Percentiles rank a stretch among this genome's conserved stretches.
phyloP scores from a whole-genome alignment of 2,113 vertebrate genomes.

The Bubo bubo region DNA sequence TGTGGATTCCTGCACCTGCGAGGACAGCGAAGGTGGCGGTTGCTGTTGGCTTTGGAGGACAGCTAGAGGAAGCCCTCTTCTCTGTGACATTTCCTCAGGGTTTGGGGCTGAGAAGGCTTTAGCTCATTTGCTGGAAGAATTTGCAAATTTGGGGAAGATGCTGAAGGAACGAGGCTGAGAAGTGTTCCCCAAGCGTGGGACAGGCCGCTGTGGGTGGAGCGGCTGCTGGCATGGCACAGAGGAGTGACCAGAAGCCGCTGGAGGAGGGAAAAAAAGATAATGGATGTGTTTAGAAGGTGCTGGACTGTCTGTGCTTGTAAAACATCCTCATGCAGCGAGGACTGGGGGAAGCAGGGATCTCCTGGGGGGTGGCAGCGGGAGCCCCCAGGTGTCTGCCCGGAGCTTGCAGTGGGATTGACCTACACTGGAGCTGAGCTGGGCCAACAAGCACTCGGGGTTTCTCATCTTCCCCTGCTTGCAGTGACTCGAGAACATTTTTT shows the following conservation, averaged over 20 bases:
- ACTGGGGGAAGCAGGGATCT: neutral
- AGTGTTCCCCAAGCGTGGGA: neutral
- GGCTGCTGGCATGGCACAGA: neutral
- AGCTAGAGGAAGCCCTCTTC: neutral
- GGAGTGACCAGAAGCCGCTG: neutral
- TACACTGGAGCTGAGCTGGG: neutral
- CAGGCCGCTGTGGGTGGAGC: neutral
- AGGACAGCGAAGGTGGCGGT: neutral
- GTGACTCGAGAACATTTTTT: neutral
- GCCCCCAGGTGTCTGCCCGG: neutral
- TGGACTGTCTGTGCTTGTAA: neutral
- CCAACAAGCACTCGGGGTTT: neutral
- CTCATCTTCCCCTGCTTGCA: neutral
- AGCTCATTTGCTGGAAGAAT: neutral
- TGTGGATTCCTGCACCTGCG: neutral
- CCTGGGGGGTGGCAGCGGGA: rapidly evolving
- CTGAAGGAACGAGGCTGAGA: neutral
- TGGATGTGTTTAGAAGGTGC: neutral
- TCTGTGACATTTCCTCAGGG: neutral
- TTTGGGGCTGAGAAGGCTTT: neutral
- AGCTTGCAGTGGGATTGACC: neutral
- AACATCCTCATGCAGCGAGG: neutral
- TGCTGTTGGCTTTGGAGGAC: neutral
- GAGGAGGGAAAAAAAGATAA: neutral
- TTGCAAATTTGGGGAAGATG: neutral